These are phyloP conservation scores for Ploceus nigricollis DNA, from an alignment of 2,113 vertebrate genomes.

Conservation along the genomic window DNA sequence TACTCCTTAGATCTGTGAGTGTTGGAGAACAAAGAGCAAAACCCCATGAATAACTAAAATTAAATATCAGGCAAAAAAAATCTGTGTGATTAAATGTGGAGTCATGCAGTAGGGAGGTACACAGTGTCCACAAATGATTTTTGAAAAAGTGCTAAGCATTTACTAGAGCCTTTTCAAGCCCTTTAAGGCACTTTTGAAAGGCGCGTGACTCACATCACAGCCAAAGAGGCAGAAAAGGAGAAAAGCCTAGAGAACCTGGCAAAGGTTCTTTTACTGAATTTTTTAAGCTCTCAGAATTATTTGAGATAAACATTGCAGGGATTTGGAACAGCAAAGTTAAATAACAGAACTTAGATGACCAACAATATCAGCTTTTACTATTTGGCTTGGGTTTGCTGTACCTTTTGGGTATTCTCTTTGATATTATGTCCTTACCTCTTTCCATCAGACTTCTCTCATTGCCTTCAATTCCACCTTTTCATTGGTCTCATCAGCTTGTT, in stretches of 20 bases:
- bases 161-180: not conserved
- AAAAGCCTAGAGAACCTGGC: not conserved
- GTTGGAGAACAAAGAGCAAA: not conserved
- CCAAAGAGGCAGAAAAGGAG: not conserved
- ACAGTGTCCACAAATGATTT: not conserved
- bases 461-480: not conserved
- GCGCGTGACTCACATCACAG: not conserved
- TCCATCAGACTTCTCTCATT: not conserved
- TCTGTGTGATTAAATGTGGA: not conserved
- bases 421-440: not conserved
- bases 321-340: not conserved
- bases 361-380: not conserved
- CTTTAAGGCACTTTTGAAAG: not conserved
- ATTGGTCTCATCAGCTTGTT: not conserved
- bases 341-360: not conserved
- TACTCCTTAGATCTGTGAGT: not conserved
- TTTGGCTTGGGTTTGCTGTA: not conserved
- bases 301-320: not conserved
- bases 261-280: not conserved
- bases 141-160: not conserved
- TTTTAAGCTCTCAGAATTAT: not conserved
- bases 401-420: not conserved
- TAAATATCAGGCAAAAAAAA: not conserved
- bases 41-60: not conserved
- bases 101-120: not conserved